Evolutionary conservation across 1,140 invertebrate genomes (phyloP).

Genomic region (Drosophila truncata): DNA sequence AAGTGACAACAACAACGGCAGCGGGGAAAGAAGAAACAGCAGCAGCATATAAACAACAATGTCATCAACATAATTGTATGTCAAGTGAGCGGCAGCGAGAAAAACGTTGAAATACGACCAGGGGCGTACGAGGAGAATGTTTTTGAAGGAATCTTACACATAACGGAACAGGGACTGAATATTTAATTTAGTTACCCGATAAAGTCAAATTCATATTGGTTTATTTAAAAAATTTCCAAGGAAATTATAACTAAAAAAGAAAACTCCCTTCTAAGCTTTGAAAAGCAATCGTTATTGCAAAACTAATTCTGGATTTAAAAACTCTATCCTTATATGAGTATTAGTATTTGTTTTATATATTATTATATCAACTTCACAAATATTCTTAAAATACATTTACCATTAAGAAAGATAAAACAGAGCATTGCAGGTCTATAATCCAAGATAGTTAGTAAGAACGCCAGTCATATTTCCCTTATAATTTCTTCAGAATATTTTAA

Average conservation of each 20-base stretch:
- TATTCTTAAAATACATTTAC: too few relatives aligned
- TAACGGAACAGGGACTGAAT: too few relatives aligned
- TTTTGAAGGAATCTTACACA: neutral
- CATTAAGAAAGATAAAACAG: neutral
- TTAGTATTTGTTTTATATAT: neutral
- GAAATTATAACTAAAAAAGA: neutral
- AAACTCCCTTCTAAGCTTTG: neutral
- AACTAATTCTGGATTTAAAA: neutral
- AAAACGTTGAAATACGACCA: slow-evolving; percentile 13
- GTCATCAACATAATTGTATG: slow-evolving; percentile 56
- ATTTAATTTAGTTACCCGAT: neutral
- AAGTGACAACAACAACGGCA: slow-evolving; percentile 37
- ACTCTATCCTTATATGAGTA: neutral
- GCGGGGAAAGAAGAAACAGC: slow-evolving; percentile 14
- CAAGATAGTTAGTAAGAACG: neutral
- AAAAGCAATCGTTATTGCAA: neutral
- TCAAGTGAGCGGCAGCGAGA: slow-evolving; percentile 39
- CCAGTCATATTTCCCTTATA: neutral
- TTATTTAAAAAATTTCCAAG: neutral
- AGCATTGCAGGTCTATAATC: neutral
- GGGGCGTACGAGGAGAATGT: neutral
- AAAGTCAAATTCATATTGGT: neutral
- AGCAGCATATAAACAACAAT: slow-evolving; percentile 41
- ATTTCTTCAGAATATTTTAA: slow-evolving; percentile 11
- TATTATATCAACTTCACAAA: neutral